phyloP scores from a whole-genome alignment of 2,113 vertebrate species.

The Phoenicopterus ruber region DNA sequence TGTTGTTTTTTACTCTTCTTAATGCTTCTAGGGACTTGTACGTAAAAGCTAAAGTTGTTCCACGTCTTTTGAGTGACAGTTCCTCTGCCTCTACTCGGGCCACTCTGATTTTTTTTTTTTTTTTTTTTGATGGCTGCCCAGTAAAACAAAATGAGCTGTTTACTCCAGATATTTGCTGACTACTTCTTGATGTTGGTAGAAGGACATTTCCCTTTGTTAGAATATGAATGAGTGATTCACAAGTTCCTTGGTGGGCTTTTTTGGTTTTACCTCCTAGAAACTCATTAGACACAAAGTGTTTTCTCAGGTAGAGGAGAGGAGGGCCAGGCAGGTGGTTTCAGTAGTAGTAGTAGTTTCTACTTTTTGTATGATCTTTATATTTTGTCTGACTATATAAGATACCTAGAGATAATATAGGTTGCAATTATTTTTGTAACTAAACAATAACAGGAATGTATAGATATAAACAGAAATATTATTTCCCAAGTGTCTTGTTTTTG shows the following conservation, averaged over 20 bases:
- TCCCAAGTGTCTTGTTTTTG: not conserved
- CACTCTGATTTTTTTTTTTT: not conserved
- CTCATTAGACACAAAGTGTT: not conserved
- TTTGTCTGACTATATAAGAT: not conserved
- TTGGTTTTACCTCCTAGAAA: not conserved
- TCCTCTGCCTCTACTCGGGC: fast-evolving
- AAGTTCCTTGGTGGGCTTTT: not conserved
- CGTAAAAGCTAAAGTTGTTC: not conserved
- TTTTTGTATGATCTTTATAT: not conserved
- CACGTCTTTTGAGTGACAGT: fast-evolving
- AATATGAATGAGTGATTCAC: not conserved
- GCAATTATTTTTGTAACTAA: not conserved
- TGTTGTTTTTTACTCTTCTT: not conserved
- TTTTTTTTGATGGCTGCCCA: too few species aligned
- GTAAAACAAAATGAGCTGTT: not conserved
- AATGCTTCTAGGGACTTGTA: not conserved
- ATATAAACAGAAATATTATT: not conserved
- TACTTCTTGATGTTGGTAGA: not conserved
- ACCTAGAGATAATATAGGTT: not conserved
- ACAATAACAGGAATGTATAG: not conserved
- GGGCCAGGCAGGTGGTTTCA: not conserved
- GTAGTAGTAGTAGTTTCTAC: not conserved
- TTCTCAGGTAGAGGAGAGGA: not conserved
- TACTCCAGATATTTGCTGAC: not conserved
- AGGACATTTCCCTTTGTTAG: not conserved